Percentiles rank a stretch among this genome's conserved stretches.
Evolutionary conservation across 2,113 vertebrate species (phyloP).

Genomic region (Python bivittatus): DNA sequence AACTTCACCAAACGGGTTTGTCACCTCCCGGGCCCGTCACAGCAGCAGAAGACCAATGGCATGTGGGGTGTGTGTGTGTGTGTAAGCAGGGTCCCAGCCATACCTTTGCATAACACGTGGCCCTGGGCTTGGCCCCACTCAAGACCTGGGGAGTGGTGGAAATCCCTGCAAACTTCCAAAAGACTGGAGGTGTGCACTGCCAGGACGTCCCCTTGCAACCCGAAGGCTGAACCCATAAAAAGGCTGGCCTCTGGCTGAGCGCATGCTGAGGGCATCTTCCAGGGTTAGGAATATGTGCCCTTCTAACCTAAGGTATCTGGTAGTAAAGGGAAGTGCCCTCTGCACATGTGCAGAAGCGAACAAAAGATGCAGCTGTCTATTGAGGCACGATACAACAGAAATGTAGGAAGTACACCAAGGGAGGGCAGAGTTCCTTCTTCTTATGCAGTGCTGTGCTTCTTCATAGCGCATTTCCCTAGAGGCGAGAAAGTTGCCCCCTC

Average conservation of each 20-base stretch:
- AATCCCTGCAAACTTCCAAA: not conserved
- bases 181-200: not conserved
- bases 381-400: not conserved
- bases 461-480: not conserved
- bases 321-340: not conserved
- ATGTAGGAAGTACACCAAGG: not conserved
- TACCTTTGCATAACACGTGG: not conserved
- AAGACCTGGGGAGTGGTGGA: not conserved
- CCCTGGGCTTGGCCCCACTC: not conserved
- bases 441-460: not conserved
- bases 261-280: not conserved
- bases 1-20: constrained; percentile 15
- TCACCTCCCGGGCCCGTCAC: constrained; percentile 47
- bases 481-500: not conserved
- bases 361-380: not conserved
- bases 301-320: not conserved
- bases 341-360: not conserved
- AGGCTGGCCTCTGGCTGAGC: not conserved
- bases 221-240: not conserved
- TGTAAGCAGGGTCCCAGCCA: too few species aligned
- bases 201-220: not conserved
- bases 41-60: not conserved
- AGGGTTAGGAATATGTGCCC: not conserved
- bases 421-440: not conserved
- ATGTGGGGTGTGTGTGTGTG: too few species aligned